These are phyloP conservation scores for Dermolepida albohirtum DNA, from an alignment of 2,888 invertebrate genomes.

Conservation along the genomic window DNA sequence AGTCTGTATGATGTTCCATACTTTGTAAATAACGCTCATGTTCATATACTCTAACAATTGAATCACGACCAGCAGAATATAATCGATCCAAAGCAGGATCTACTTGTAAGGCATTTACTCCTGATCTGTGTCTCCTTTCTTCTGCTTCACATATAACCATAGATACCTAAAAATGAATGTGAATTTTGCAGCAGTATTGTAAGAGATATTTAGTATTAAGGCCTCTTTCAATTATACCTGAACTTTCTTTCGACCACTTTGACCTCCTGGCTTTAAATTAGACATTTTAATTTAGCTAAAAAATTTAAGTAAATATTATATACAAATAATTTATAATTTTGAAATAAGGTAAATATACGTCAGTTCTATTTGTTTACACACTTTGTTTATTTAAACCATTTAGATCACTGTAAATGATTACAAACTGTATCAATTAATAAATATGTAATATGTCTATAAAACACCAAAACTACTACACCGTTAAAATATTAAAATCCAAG, in stretches of 20 bases:
- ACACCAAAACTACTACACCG: too few species aligned
- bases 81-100: conserved; percentile 89
- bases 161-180: conserved; percentile 74
- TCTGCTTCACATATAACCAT: conserved; percentile 98
- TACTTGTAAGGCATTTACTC: conserved; percentile 94
- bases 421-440: not conserved
- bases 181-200: conserved; percentile 8
- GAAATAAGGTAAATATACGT: not conserved
- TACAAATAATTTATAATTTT: not conserved
- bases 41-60: conserved; percentile 95
- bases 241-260: conserved; percentile 64
- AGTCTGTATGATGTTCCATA: conserved; percentile 99
- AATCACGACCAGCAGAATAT: conserved; percentile 97
- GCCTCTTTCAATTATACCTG: conserved; percentile 56
- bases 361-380: conserved; percentile 3
- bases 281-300: conserved; percentile 55
- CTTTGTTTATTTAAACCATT: conserved; percentile 5
- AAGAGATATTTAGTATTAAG: conserved; percentile 2
- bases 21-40: conserved; percentile 90
- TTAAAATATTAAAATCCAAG: too few species aligned
- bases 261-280: conserved; percentile 61
- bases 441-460: too few species aligned
- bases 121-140: conserved; percentile 93
- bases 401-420: not conserved
- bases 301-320: not conserved